Base-by-base conservation (phyloP, 1,140 invertebrate genomes). In the Papilio glaucus region DNA sequence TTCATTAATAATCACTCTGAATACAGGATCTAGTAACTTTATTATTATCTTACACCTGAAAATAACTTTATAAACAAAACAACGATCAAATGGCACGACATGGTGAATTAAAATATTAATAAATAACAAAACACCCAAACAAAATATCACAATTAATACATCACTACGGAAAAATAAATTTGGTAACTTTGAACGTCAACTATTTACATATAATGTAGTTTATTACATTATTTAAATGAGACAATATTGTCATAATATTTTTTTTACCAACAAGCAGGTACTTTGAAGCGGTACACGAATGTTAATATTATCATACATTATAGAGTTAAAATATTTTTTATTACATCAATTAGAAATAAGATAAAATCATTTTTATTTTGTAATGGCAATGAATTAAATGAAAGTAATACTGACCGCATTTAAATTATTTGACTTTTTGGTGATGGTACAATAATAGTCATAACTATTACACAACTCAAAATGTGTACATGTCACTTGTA, bases 231-330 rank as follows among this genome's bases (percentile, higher is more conserved):
- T 53, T 80, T 78, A 15, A 80, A 61, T 76, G 37, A 57, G 72
- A 70, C 68, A 73, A 87, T 89, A 89, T 89, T 89, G 86, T 89
- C 84, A 70, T 75, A 80, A 80, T 77, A 81, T 77, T 24, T 82
- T 80, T 84, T 72, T 81, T 82, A 83, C 80, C 85, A 84, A 87
- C 63, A 85, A 78, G 84, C 87, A 88, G 87, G 87, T 89, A 88
- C 87, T 77, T 73, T 73, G 78, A 86, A 83, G 81, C 81, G 74
- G 75, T 75, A 81, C 49, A 81, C 62, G 57, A 49, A 68, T 76
- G 49, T 72, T 37, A 57, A 73, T 73, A 61, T 24, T 72, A 67
- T 73, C 63, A 74, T 57, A 62, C 39, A 62, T 68, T 61, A 63
- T 69, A 70, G 6, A 33, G 6, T 63, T 41, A 72, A 61, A 18